These are phyloP conservation scores for Drosophila kuntzei DNA, from an alignment of 2,888 invertebrate species.

Conservation along the genomic window DNA sequence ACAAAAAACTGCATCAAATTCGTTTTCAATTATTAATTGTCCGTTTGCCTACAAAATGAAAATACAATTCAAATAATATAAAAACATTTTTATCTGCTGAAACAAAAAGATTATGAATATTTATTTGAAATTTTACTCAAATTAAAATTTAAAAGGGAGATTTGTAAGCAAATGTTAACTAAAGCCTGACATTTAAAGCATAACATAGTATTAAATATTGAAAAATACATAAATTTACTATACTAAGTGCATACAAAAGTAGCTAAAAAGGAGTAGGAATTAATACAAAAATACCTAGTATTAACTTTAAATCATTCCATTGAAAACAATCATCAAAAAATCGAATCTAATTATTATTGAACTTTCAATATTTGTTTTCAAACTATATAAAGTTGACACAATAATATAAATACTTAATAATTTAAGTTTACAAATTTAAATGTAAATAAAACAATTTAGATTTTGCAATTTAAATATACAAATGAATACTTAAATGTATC, in stretches of 20 bases:
- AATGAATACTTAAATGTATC: too few relatives aligned
- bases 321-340: too few relatives aligned
- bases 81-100: constrained; percentile 2
- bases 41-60: constrained; percentile 2
- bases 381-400: too few relatives aligned
- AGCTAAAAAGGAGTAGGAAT: neutral
- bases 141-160: neutral
- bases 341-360: too few relatives aligned
- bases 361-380: too few relatives aligned
- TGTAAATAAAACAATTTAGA: too few relatives aligned
- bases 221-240: neutral
- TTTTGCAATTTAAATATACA: too few relatives aligned
- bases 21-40: constrained; percentile 41
- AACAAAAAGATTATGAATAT: constrained; percentile 12
- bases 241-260: neutral
- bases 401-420: too few relatives aligned
- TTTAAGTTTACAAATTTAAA: too few relatives aligned
- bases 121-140: constrained; percentile 1
- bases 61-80: constrained; percentile 5
- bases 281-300: neutral
- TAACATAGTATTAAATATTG: neutral
- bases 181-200: neutral
- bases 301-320: too few relatives aligned
- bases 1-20: constrained; percentile 11
- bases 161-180: neutral